A percentile compares a stretch with the other conserved stretches of the same genome.
These are phyloP conservation scores for Schrankia costaestrigalis DNA, from an alignment of 2,888 invertebrate genomes.

Conservation along the genomic window DNA sequence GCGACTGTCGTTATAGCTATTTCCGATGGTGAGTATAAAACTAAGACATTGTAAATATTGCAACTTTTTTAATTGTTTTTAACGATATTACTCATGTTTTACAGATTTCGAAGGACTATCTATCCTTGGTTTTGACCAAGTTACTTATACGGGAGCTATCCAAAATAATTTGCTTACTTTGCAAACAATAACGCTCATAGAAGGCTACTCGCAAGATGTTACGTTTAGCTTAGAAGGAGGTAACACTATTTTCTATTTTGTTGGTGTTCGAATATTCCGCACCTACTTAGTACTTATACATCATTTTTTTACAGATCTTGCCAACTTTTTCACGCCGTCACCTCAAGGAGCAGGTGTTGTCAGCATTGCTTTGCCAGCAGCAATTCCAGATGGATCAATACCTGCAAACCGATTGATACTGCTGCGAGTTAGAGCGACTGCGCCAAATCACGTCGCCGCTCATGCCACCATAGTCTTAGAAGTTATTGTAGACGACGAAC, in stretches of 20 bases:
- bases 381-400: conserved; percentile 25
- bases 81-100: too few species aligned
- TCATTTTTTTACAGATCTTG: conserved; percentile 14
- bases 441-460: conserved; percentile 18
- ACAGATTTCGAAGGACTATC: not conserved
- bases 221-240: conserved; percentile 35
- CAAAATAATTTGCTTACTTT: conserved; percentile 18
- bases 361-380: conserved; percentile 10
- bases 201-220: conserved; percentile 33
- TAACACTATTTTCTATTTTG: too few species aligned
- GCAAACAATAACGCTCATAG: conserved; percentile 30
- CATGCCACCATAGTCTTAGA: conserved; percentile 27
- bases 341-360: conserved; percentile 12
- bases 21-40: too few species aligned
- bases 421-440: conserved; percentile 27
- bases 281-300: too few species aligned
- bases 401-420: conserved; percentile 22
- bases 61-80: too few species aligned
- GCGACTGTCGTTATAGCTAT: too few species aligned
- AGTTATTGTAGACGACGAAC: conserved; percentile 9
- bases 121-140: conserved; percentile 2
- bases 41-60: too few species aligned
- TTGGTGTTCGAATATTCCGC: too few species aligned
- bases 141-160: conserved; percentile 27
- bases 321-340: conserved; percentile 16